phyloP scores from a whole-genome alignment of 2,797 vertebrate species.

The Coregonus ussuriensis region DNA sequence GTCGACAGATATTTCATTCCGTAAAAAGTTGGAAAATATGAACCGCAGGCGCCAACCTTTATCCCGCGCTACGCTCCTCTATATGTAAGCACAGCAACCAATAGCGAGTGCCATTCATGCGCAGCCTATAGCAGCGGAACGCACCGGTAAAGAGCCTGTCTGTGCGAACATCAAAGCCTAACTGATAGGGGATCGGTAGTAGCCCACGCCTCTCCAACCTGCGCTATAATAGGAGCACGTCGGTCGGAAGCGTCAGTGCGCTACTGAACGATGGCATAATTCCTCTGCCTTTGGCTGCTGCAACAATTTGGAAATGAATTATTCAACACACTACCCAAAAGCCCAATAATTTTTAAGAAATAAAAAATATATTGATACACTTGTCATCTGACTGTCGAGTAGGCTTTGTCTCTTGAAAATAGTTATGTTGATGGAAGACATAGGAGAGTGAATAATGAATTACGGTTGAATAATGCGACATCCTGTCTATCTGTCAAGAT shows the following conservation, averaged over 20 bases:
- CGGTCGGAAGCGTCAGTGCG: neutral
- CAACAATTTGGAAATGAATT: neutral
- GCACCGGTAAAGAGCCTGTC: neutral
- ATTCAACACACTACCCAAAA: neutral
- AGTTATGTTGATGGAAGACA: neutral
- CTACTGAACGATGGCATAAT: neutral
- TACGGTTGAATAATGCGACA: slow-evolving; percentile 8
- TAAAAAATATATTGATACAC: neutral
- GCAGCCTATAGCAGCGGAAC: slow-evolving; percentile 37
- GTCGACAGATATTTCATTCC: slow-evolving; percentile 14
- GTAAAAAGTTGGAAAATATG: slow-evolving; percentile 38
- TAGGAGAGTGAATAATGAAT: neutral
- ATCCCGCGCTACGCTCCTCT: slow-evolving; percentile 21
- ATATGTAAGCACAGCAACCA: slow-evolving; percentile 36
- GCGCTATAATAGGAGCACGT: neutral
- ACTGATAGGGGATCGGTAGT: neutral
- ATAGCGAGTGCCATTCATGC: slow-evolving; percentile 25
- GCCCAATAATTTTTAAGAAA: neutral
- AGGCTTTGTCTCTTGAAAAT: neutral
- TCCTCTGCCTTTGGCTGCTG: neutral
- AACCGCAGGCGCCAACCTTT: slow-evolving; percentile 9
- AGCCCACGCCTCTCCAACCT: slow-evolving; percentile 11
- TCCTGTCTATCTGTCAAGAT: neutral
- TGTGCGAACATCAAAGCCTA: neutral
- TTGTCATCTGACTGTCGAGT: neutral